Base-by-base conservation (phyloP, 2,888 invertebrate species). In the Phyto melanocephala region DNA sequence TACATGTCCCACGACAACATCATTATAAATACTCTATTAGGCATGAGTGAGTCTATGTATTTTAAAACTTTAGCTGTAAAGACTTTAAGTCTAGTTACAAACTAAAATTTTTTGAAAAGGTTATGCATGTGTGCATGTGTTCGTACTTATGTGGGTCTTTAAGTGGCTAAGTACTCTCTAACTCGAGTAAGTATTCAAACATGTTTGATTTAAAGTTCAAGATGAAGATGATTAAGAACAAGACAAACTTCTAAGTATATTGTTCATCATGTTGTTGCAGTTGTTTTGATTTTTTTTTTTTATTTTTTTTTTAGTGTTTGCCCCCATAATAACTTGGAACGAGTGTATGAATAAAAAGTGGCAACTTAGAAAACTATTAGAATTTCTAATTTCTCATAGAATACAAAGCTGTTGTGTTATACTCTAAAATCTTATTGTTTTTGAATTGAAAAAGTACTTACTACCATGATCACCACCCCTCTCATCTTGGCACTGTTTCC, bases 11-110 rank as follows among this genome's bases (percentile, higher is more conserved):
- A 82, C 79, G 79, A 82, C 79, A 75, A 82, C 81, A 79, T 79
- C 79, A 82, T 75, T 82, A 74, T 81, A 81, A 74, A 75, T 81
- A 81, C 81, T 78, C 81, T 78, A 81, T 81, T 81, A 78, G 81
- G 63, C 63, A 74, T 75, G 78, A 78, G 40, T 76, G 22, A 37
- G 11, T 28, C 6, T 28, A 28, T 28, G 6, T 6, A 28, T 3
- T 28, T 6, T 28, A 5, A 5, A 28, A 28, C 4, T 28, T 28
- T 28, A 28, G 28, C 6, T 28, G 28, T 28, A 28, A 28, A 28
- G 28, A 5, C n/a, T n/a, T n/a, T n/a, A n/a, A 72, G 70, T 71
- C 58, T 37, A 75, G 56, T 47, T 54, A 20, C 33, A 56, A 45
- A 60, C 15, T 45, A 56, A 47, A 15, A 54, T 42, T 15, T 72